Base-by-base conservation (phyloP, 2,113 vertebrate genomes). In the Semicossyphus pulcher region DNA sequence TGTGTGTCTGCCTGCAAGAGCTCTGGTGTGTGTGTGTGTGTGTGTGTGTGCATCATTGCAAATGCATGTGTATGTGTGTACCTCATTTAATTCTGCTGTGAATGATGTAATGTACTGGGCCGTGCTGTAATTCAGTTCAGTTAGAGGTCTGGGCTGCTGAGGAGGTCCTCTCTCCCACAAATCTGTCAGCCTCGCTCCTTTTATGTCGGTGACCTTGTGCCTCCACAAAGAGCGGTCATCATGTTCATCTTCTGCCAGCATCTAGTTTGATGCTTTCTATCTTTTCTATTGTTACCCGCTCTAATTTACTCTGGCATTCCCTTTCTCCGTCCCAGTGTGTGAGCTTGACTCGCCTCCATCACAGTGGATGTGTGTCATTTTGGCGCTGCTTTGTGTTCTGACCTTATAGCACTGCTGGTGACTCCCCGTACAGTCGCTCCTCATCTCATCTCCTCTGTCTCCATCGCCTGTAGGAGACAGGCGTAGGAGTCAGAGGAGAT, bases 101-200 rank as follows among this genome's bases (percentile, higher is more conserved):
- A 80, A 81, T 88, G 87, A 88, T 90, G 84, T 89, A 86, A 85
- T 86, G 72, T 88, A 82, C 84, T 76, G 81, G 78, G 66, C 72
- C 78, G 60, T 45, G 65, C 67, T 89, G 91, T 90, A 91, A 92
- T 91, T 90, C 82, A 66, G 86, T 89, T 88, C 44, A 83, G 68
- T 72, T 72, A 41, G 60, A 71, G 73, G 68, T 67, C 74, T 41
- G 29, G 47, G 61, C 64, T 56, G 56, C 65, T 72, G 64, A 76
- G 68, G 59, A 79, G 47, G 36, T 69, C 58, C 49, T 58, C 51
- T 74, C 58, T 57, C 61, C 28, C 49, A 67, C 56, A 39, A 80
- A 74, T 80, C 53, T 59, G 34, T 63, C 76, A 75, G 63, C 51
- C 67, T 79, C 26, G 4, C 54, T 80, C 51, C 53, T 83, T 84